phyloP scores from a whole-genome alignment of 37 sponge, comb jelly and placozoan species.

The Crambe crambe region DNA sequence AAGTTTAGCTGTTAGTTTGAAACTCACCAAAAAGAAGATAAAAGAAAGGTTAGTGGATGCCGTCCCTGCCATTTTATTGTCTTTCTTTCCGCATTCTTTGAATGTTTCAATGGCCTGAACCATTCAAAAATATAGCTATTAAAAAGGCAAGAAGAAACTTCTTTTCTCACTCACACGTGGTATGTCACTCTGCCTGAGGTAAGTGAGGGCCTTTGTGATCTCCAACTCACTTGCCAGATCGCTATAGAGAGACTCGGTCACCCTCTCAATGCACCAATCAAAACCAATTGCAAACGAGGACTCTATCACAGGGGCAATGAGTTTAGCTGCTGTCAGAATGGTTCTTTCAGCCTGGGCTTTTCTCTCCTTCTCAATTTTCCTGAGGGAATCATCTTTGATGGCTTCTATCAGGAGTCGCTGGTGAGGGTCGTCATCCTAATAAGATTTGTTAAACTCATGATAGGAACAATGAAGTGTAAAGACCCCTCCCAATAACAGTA shows the following conservation, averaged over 20 bases:
- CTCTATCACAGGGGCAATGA: slow-evolving; percentile 94
- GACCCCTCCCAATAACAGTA: neutral
- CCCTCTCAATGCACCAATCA: slow-evolving; percentile 98
- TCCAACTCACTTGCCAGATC: slow-evolving; percentile 95
- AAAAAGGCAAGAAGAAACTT: neutral
- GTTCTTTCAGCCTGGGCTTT: slow-evolving; percentile 75
- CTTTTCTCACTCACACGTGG: slow-evolving; percentile 37
- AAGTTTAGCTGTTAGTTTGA: neutral
- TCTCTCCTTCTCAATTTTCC: slow-evolving; percentile 77
- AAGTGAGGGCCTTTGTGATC: slow-evolving; percentile 93
- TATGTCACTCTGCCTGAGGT: slow-evolving; percentile 86
- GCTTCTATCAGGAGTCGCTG: slow-evolving; percentile 85
- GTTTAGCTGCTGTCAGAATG: slow-evolving; percentile 93
- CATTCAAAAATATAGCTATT: neutral
- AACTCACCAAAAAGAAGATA: slow-evolving; percentile 75
- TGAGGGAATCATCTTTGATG: slow-evolving; percentile 87
- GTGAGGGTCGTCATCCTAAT: slow-evolving; percentile 85
- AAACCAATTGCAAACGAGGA: slow-evolving; percentile 87
- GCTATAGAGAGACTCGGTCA: slow-evolving; percentile 73
- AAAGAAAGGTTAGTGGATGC: slow-evolving; percentile 97
- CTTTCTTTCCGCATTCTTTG: slow-evolving; percentile 92
- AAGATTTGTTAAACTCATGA: too few species aligned
- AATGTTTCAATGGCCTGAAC: slow-evolving; percentile 91
- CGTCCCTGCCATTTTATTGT: slow-evolving; percentile 92
- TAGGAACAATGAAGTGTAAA: neutral